Percentiles rank a stretch among this genome's conserved stretches.
phyloP scores from a whole-genome alignment of 2,113 vertebrate genomes.

The Cisticola juncidis region DNA sequence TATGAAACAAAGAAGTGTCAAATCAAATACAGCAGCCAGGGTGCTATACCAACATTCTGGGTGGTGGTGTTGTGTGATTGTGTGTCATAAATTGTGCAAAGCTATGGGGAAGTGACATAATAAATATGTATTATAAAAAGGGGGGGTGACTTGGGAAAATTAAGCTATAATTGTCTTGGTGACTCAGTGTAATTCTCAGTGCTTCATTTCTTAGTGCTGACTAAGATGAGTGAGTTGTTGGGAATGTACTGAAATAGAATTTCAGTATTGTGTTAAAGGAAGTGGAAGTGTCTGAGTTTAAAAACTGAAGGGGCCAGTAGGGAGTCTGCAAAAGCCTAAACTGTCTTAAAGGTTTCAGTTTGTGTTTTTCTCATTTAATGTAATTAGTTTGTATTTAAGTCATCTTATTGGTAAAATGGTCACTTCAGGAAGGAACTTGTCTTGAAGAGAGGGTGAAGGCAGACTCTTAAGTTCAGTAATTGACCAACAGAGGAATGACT shows the following conservation, averaged over 20 bases:
- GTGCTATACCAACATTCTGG: neutral
- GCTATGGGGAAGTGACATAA: slow-evolving; percentile 25
- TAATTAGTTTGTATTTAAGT: neutral
- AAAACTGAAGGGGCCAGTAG: neutral
- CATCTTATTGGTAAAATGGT: neutral
- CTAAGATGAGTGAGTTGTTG: slow-evolving; percentile 5
- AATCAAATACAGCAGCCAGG: neutral
- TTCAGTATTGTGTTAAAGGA: neutral
- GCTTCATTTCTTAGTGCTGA: slow-evolving; percentile 42
- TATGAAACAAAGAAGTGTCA: neutral
- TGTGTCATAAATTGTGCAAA: neutral
- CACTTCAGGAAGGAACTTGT: neutral
- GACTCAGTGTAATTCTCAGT: slow-evolving; percentile 18
- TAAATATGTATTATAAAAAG: neutral
- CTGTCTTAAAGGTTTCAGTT: neutral
- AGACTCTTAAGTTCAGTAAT: neutral
- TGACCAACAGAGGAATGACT: neutral
- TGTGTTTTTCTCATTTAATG: neutral
- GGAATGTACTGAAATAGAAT: slow-evolving; percentile 2
- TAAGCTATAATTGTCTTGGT: slow-evolving; percentile 34
- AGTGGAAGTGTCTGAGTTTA: neutral
- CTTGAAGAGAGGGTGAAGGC: neutral
- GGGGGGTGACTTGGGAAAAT: slow-evolving; percentile 17
- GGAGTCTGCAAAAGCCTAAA: neutral
- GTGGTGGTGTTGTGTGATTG: neutral